Evolutionary conservation across 2,797 vertebrate genomes (phyloP), one percentile per base, ranked within the genome.

Genomic region (Arrhamphus sclerolepis): DNA sequence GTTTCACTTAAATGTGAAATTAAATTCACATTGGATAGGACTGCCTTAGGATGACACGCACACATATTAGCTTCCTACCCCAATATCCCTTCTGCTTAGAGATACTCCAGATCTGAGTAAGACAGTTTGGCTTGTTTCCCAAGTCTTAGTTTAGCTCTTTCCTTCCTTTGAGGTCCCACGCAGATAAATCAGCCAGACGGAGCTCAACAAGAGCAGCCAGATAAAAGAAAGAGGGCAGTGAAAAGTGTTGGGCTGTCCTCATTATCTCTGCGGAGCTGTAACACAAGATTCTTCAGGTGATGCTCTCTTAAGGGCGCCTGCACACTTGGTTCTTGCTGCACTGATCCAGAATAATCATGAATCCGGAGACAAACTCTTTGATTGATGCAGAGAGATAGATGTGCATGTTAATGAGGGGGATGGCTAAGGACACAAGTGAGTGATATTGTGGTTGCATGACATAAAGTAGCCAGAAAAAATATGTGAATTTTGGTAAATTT

Each of bases 111-210:
- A 82, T 85, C 65, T 76, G 73, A 75, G 62, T 65, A 47, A 75
- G 66, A 66, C 62, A 60, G 48, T 63, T 67, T 85, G 83, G 79
- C 83, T 69, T 22, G 19, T 19, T 78, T 87, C 81, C 79, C 66
- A 69, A 73, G 69, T 66, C 62, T 82, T 46, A 71, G 70, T 77
- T 82, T 70, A 75, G 63, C 63, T 64, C 53, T 43, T 47, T 43
- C 50, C 48, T 70, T 62, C 70, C 74, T 80, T 83, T 79, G 67
- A 77, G 73, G 64, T 87, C 68, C 48, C 8, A 44, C 49, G 75
- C 78, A 64, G 66, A 80, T 84, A 75, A 81, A 84, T 78, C 67
- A 82, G 75, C 65, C 81, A 75, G 71, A 66, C 46, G 4, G 60
- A 71, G 66, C 70, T 79, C 70, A 77, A 75, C 62, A 34, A 67